Conservation (phyloP, 2,113 vertebrate species). For the Python bivittatus region DNA sequence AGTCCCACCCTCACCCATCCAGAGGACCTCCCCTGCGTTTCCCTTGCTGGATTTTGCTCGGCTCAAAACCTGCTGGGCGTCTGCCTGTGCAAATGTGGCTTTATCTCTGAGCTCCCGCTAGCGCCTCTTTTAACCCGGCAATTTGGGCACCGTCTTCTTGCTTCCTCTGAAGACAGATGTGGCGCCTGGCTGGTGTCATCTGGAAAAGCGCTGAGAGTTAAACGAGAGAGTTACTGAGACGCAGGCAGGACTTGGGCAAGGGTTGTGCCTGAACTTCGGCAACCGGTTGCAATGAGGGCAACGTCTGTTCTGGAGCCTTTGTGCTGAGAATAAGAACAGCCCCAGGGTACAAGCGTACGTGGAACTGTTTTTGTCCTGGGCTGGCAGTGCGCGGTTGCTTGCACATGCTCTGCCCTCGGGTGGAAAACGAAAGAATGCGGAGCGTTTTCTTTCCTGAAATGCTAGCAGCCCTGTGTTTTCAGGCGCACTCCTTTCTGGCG, state of each 20-base stretch:
- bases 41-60: slow-evolving; percentile 43
- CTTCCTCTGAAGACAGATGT: slow-evolving; percentile 23
- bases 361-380: neutral
- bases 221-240: slow-evolving; percentile 29
- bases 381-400: neutral
- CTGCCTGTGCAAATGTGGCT: neutral
- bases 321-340: neutral
- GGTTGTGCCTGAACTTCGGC: neutral
- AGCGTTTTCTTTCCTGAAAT: no score
- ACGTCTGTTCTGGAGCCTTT: neutral
- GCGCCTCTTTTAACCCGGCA: neutral
- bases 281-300: neutral
- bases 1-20: slow-evolving; percentile 38
- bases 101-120: slow-evolving; percentile 27
- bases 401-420: neutral
- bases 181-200: neutral
- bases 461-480: neutral
- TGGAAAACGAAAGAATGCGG: no score
- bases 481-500: neutral
- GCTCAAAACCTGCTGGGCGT: slow-evolving; percentile 1
- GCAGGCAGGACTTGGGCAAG: neutral
- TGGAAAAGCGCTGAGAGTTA: neutral
- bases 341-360: neutral
- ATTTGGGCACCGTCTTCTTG: neutral
- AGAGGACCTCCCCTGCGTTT: slow-evolving; percentile 52